Conservation (phyloP, 2,797 vertebrate genomes). For the Pseudopleuronectes americanus region DNA sequence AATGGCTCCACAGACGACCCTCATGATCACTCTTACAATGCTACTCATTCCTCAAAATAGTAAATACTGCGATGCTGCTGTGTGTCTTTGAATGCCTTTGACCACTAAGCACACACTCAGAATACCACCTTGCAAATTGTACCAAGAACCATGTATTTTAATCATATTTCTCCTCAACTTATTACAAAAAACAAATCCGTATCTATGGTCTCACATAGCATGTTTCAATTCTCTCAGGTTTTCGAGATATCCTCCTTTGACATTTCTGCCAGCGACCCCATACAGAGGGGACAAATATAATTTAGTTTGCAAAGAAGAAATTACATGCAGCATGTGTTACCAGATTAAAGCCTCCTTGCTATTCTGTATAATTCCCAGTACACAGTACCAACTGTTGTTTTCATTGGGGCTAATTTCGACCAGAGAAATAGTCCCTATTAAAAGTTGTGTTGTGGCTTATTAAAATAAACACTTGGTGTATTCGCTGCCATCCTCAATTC, state of each 20-base stretch:
- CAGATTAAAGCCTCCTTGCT: not conserved
- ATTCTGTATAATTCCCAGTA: not conserved
- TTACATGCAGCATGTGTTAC: slow-evolving; percentile 3
- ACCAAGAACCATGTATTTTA: not conserved
- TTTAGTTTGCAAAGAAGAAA: slow-evolving; percentile 25
- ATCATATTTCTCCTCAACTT: not conserved
- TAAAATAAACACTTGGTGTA: not conserved
- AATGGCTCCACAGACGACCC: not conserved
- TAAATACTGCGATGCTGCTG: not conserved
- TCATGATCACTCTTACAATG: not conserved
- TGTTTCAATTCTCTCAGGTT: slow-evolving; percentile 24
- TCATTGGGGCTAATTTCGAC: not conserved
- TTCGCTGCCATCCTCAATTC: not conserved
- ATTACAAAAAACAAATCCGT: not conserved
- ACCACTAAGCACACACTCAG: too few species aligned
- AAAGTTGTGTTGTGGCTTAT: not conserved
- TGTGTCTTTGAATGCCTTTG: too few species aligned
- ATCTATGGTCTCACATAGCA: slow-evolving; percentile 14
- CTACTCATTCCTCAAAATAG: not conserved
- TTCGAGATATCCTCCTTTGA: slow-evolving; percentile 20
- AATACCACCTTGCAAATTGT: too few species aligned
- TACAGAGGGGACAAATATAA: not conserved
- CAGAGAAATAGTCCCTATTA: slow-evolving; percentile 3
- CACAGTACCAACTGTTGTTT: not conserved
- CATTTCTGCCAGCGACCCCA: slow-evolving; percentile 1